Evolutionary conservation across 2,888 invertebrate species (phyloP).

Genomic region (Odontocolon sp.): DNA sequence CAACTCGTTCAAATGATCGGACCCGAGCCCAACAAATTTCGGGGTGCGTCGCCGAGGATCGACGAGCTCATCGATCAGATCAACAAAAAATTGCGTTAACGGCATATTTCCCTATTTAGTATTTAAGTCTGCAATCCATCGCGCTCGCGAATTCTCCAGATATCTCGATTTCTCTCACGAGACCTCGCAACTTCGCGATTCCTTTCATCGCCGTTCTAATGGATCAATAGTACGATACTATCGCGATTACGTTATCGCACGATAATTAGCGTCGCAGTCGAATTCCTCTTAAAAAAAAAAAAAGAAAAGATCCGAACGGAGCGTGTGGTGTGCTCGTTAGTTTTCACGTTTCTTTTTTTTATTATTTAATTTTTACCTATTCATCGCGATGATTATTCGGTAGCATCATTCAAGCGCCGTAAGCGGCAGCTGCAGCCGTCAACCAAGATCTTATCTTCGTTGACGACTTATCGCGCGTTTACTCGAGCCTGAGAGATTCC

Average conservation of each 20-base stretch:
- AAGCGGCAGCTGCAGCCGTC: conserved; percentile 6
- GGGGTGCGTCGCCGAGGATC: conserved; percentile 90
- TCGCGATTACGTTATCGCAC: background rate
- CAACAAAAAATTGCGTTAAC: conserved; percentile 84
- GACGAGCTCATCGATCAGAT: conserved; percentile 91
- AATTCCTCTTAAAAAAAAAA: background rate
- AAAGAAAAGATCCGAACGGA: conserved; percentile 11
- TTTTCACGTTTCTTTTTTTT: conserved; percentile 15
- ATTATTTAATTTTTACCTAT: conserved; percentile 6
- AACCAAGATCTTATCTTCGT: conserved; percentile 31
- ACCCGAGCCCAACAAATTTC: conserved; percentile 91
- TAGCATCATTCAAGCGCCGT: background rate
- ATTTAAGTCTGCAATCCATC: no score
- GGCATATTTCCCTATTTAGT: no score
- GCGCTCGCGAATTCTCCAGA: background rate
- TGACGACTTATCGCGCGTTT: conserved; percentile 44
- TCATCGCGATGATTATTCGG: background rate
- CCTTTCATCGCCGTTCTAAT: background rate
- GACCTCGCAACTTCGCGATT: no score
- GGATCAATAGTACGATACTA: no score
- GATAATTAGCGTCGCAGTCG: background rate
- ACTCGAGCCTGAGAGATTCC: conserved; percentile 7
- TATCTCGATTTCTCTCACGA: no score
- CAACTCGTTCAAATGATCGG: conserved; percentile 95
- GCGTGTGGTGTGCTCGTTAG: conserved; percentile 16